A percentile compares a stretch with the other conserved stretches of the same genome.
phyloP scores from a whole-genome alignment of 2,113 vertebrate species.

The Etheostoma cragini region DNA sequence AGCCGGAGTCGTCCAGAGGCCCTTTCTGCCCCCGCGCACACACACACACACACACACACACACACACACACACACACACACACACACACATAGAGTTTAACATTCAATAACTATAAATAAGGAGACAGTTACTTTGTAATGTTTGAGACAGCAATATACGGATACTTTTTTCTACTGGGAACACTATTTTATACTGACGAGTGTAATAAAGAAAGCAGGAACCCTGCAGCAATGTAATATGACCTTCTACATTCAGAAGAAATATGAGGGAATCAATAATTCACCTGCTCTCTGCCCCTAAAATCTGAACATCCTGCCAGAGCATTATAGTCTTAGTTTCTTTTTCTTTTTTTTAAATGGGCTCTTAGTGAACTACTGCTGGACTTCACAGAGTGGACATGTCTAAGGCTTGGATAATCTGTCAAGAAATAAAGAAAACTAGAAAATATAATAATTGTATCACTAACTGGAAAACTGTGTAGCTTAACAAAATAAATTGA shows the following conservation, averaged over 20 bases:
- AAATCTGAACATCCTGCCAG: slow-evolving; percentile 18
- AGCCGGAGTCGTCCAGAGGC: slow-evolving; percentile 92
- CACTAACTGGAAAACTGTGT: background rate
- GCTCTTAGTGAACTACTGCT: background rate
- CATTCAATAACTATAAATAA: background rate
- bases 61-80: slow-evolving; percentile 7
- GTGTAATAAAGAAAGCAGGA: slow-evolving; percentile 11
- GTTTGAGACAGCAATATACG: too few relatives aligned
- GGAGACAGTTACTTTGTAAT: background rate
- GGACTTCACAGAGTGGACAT: background rate
- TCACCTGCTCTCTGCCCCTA: slow-evolving; percentile 26
- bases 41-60: slow-evolving; percentile 18
- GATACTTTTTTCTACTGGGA: background rate
- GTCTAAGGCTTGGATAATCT: background rate
- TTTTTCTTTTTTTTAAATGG: background rate
- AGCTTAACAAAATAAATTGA: background rate
- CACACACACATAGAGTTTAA: slow-evolving; percentile 11
- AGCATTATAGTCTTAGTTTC: background rate
- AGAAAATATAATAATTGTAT: background rate
- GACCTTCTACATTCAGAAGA: slow-evolving; percentile 15
- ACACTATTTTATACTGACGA: background rate
- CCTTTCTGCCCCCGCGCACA: slow-evolving; percentile 84
- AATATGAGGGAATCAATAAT: slow-evolving; percentile 51
- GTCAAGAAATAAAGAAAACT: background rate
- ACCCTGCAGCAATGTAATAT: background rate